Conservation (phyloP, 2,888 invertebrate genomes). For the Lumbricus terrestris region DNA sequence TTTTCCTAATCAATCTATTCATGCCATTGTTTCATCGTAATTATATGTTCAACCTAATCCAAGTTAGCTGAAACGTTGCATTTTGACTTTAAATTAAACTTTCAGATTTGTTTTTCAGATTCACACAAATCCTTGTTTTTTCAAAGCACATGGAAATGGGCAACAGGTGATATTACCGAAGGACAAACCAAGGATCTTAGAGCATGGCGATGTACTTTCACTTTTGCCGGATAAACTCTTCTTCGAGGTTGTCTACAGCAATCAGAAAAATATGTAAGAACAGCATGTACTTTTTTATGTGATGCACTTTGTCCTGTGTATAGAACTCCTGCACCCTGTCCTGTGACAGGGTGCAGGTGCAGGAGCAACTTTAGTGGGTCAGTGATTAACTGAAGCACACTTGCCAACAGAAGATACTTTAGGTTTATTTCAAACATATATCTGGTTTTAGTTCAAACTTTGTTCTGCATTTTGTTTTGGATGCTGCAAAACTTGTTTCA, state of each 20-base stretch:
- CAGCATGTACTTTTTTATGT: not conserved
- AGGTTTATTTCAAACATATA: no score
- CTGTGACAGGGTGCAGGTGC: no score
- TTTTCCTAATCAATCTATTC: no score
- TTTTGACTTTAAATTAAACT: not conserved
- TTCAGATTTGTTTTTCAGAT: constrained; percentile 47
- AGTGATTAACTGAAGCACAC: no score
- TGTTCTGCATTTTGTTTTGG: no score
- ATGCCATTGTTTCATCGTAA: not conserved
- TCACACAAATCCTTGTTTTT: constrained; percentile 60
- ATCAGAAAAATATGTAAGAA: not conserved
- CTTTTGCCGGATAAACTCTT: constrained; percentile 52
- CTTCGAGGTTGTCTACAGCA: constrained; percentile 36
- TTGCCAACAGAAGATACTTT: no score
- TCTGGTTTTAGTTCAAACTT: no score
- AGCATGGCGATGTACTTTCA: constrained; percentile 57
- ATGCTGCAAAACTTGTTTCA: no score
- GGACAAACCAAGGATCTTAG: constrained; percentile 52
- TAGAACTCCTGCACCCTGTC: no score
- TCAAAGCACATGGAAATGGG: constrained; percentile 47
- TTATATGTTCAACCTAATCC: not conserved
- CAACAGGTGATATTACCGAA: constrained; percentile 48
- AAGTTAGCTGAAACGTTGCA: not conserved
- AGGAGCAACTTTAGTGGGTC: no score
- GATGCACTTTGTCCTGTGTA: not conserved